These are phyloP conservation scores for Seira ritae DNA, from an alignment of 2,888 invertebrate genomes.

Conservation along the genomic window DNA sequence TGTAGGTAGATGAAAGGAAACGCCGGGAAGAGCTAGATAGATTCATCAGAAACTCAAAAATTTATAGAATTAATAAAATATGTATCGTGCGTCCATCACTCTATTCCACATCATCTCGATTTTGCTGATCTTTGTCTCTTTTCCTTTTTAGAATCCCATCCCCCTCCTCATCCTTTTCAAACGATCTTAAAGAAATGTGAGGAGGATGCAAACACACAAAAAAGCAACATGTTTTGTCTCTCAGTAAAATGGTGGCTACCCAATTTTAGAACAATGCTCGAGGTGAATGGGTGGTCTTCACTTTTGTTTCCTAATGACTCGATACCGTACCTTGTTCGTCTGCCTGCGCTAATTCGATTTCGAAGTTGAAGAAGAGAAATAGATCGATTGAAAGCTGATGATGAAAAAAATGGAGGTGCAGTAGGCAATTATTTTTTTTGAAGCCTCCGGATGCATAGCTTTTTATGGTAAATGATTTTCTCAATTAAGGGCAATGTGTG, in stretches of 20 bases:
- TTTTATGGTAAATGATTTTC: conserved; percentile 42
- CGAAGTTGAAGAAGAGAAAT: background rate
- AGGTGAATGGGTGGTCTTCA: background rate
- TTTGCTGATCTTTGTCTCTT: conserved; percentile 43
- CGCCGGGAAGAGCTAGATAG: too few relatives aligned
- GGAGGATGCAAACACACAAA: background rate
- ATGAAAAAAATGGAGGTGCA: background rate
- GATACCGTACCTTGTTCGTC: background rate
- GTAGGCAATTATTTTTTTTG: background rate
- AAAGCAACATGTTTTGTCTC: background rate
- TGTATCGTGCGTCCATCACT: conserved; percentile 49
- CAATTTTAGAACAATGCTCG: background rate
- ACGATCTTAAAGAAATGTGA: background rate
- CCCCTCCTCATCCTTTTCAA: conserved; percentile 29
- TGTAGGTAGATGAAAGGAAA: conserved; percentile 4
- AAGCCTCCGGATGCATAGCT: conserved; percentile 4
- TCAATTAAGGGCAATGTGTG: conserved; percentile 36
- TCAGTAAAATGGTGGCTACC: background rate
- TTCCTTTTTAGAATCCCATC: conserved; percentile 15
- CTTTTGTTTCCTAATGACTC: background rate
- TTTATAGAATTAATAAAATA: conserved; percentile 2
- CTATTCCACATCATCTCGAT: conserved; percentile 51
- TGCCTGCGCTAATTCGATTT: background rate
- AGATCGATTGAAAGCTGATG: background rate
- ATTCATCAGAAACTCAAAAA: conserved; percentile 8